Evolutionary conservation across 2,113 vertebrate genomes (phyloP).

Genomic region (Clarias macrocephalus): DNA sequence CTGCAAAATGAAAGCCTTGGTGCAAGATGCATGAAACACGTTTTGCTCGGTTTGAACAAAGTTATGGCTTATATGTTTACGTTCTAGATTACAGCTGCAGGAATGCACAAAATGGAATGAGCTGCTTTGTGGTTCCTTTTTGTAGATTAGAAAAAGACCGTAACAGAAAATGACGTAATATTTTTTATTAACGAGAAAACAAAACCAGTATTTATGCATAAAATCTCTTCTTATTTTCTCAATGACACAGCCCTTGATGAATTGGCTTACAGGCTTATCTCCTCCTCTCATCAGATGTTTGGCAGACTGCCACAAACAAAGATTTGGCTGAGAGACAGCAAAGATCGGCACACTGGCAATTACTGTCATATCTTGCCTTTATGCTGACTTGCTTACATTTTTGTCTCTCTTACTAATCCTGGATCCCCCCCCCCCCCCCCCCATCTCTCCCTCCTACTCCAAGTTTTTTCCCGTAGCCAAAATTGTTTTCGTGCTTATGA

Average conservation of each 20-base stretch:
- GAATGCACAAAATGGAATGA: not conserved
- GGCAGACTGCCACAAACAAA: constrained; percentile 51
- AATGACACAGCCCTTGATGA: constrained; percentile 44
- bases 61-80: constrained; percentile 11
- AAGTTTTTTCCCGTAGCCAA: not conserved
- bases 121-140: constrained; percentile 2
- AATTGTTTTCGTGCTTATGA: not conserved
- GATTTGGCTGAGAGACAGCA: constrained; percentile 63
- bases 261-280: constrained; percentile 63
- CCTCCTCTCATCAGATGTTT: constrained; percentile 60
- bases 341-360: constrained; percentile 64
- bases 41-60: constrained; percentile 11
- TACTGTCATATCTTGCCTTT: constrained; percentile 58
- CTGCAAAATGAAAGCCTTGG: constrained; percentile 27
- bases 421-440: not conserved
- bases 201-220: constrained; percentile 33
- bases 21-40: constrained; percentile 19
- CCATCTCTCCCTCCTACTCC: not conserved
- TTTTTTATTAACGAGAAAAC: not conserved
- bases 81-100: constrained; percentile 7
- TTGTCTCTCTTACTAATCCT: not conserved
- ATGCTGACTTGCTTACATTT: constrained; percentile 29
- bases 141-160: not conserved
- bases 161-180: not conserved
- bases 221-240: constrained; percentile 47